A percentile compares a stretch with the other conserved stretches of the same genome.
These are phyloP conservation scores for Heliornis fulica DNA, from an alignment of 2,113 vertebrate genomes.

Conservation along the genomic window DNA sequence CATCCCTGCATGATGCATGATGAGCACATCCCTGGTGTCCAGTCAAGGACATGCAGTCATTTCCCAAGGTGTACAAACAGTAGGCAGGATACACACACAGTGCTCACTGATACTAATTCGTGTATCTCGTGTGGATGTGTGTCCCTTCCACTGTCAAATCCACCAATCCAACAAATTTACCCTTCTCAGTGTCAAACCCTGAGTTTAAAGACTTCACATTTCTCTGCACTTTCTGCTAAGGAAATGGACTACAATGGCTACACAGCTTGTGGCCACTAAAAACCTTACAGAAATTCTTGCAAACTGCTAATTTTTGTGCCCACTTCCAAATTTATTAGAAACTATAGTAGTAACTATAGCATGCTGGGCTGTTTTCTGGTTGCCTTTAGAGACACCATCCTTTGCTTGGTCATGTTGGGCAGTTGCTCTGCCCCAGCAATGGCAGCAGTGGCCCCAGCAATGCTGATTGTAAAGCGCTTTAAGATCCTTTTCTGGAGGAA, in stretches of 20 bases:
- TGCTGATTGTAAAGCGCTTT: conserved; percentile 37
- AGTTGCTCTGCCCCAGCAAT: background rate
- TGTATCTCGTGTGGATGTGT: background rate
- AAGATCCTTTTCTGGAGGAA: background rate
- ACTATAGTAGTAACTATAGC: fast-evolving
- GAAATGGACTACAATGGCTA: background rate
- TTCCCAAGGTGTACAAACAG: background rate
- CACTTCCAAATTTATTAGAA: background rate
- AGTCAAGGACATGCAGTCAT: fast-evolving
- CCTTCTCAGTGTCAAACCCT: background rate
- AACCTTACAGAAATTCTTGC: background rate
- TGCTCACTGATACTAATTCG: background rate
- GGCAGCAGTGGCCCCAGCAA: background rate
- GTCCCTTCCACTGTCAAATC: background rate
- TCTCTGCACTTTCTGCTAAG: background rate
- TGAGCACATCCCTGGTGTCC: background rate
- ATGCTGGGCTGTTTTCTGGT: background rate
- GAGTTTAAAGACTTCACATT: background rate
- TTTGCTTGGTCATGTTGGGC: background rate
- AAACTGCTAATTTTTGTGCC: background rate
- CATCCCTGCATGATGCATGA: no score
- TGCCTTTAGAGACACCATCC: background rate
- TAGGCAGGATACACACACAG: background rate
- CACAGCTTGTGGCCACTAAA: background rate
- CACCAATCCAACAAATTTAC: background rate